Percentiles rank a stretch among this genome's conserved stretches.
Conservation (phyloP, 2,113 vertebrate species). For the Actenoides hombroni region DNA sequence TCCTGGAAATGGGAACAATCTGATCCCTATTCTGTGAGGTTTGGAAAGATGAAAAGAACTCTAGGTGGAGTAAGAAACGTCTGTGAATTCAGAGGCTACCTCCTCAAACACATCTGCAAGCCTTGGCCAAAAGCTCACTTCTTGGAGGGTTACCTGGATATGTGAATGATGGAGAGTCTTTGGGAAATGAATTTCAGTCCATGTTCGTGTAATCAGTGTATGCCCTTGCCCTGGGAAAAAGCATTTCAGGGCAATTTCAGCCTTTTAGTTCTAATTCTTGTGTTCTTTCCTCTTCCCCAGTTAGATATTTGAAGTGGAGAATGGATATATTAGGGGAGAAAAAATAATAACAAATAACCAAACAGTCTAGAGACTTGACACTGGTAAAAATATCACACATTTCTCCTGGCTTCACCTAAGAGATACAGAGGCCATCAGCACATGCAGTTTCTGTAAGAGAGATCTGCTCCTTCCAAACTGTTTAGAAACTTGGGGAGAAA, state of each 20-base stretch:
- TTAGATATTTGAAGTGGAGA: background rate
- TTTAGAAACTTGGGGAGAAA: background rate
- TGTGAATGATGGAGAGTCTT: background rate
- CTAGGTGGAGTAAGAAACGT: background rate
- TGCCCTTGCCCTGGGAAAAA: background rate
- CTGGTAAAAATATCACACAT: background rate
- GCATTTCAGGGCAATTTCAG: background rate
- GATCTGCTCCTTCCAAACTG: background rate
- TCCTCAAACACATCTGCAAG: background rate
- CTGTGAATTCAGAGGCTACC: background rate
- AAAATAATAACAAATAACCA: background rate
- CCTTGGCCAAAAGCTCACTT: background rate
- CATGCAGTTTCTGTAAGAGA: background rate
- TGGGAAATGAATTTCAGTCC: background rate
- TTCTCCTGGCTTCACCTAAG: background rate
- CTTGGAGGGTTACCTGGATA: background rate
- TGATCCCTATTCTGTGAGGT: background rate
- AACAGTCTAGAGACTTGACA: background rate
- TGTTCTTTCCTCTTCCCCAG: background rate
- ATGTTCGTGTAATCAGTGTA: background rate
- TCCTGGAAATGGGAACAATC: background rate
- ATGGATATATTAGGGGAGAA: accelerated
- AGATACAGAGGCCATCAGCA: background rate
- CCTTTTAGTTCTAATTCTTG: background rate
- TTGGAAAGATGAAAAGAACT: background rate